Evolutionary conservation across 2,113 vertebrate species (phyloP).

Genomic region (Spermophilus dauricus): DNA sequence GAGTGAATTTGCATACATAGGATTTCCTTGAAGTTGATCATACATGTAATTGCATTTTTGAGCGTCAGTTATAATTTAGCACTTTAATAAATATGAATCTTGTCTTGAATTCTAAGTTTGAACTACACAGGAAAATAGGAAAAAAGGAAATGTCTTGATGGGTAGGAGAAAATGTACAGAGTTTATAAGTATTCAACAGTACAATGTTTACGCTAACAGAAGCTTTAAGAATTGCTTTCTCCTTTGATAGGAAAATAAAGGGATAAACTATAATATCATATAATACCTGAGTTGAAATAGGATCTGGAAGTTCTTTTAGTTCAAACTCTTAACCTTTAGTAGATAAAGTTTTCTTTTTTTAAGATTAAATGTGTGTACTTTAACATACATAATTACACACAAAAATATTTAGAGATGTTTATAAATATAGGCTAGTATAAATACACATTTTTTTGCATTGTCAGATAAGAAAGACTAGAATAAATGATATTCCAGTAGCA

Average conservation of each 20-base stretch:
- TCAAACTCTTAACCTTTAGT: not conserved
- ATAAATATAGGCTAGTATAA: not conserved
- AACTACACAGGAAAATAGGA: slow-evolving; percentile 1
- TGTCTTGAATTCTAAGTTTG: slow-evolving; percentile 62
- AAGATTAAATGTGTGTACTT: not conserved
- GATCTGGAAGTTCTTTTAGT: not conserved
- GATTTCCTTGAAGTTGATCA: slow-evolving; percentile 53
- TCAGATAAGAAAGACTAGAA: not conserved
- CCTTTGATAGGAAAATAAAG: slow-evolving; percentile 14
- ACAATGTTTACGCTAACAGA: not conserved
- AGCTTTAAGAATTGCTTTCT: slow-evolving; percentile 20
- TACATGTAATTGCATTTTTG: slow-evolving; percentile 64
- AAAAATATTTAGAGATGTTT: not conserved
- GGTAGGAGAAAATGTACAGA: not conserved
- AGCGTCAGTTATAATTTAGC: slow-evolving; percentile 59
- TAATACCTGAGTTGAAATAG: not conserved
- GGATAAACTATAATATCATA: not conserved
- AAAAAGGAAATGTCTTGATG: not conserved
- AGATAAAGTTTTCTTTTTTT: not conserved
- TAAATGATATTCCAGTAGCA: not conserved
- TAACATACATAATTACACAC: not conserved
- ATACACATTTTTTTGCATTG: not conserved
- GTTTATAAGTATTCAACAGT: not conserved
- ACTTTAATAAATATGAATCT: slow-evolving; percentile 49
- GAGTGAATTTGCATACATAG: slow-evolving; percentile 42